Conservation (phyloP, 2,888 invertebrate species). For the Crematogaster levior region DNA sequence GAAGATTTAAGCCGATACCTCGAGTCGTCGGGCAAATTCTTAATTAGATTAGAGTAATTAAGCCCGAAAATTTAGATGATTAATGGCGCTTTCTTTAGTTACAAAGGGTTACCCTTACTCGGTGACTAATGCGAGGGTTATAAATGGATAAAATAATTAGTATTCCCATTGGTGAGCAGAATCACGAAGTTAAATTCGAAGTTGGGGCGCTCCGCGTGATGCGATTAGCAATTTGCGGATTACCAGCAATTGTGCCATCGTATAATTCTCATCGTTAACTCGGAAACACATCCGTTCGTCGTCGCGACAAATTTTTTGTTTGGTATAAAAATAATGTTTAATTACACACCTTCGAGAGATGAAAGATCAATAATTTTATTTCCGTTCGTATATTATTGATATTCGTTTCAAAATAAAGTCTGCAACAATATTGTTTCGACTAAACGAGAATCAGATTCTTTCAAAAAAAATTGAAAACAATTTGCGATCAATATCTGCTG, state of each 20-base stretch:
- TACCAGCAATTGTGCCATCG: constrained; percentile 15
- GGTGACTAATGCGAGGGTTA: constrained; percentile 18
- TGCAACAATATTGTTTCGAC: neutral
- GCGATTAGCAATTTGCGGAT: constrained; percentile 35
- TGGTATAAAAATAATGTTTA: neutral
- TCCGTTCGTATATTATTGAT: neutral
- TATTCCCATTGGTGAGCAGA: neutral
- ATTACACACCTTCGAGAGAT: neutral
- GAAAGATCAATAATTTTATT: constrained; percentile 14
- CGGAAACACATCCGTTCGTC: neutral
- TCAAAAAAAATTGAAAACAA: constrained; percentile 8
- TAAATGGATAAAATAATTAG: constrained; percentile 16
- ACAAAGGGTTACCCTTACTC: neutral
- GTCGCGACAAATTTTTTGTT: neutral
- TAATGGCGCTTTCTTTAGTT: constrained; percentile 55
- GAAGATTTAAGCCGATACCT: constrained; percentile 42
- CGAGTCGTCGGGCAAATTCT: constrained; percentile 29
- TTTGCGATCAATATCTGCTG: neutral
- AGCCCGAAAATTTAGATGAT: constrained; percentile 54
- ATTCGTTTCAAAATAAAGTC: neutral
- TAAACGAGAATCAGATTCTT: constrained; percentile 5
- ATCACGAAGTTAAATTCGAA: constrained; percentile 32
- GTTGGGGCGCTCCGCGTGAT: constrained; percentile 14
- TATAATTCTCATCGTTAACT: constrained; percentile 15
- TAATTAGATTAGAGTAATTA: constrained; percentile 64